A percentile compares a stretch with the other conserved stretches of the same genome.
Conservation (phyloP, 2,113 vertebrate genomes). For the Platycercus adscitus region DNA sequence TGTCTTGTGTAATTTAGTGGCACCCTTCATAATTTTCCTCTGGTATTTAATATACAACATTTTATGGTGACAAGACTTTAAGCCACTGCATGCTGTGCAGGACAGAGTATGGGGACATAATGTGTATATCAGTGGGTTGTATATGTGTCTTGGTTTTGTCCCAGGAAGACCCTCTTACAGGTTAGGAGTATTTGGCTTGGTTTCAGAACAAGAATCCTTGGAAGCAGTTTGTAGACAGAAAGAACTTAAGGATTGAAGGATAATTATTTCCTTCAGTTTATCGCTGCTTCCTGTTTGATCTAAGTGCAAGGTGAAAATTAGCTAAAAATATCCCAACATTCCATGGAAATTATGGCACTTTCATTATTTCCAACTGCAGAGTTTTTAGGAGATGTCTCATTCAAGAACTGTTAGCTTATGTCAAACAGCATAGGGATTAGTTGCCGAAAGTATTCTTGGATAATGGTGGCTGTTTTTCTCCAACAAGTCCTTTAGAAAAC, state of each 20-base stretch:
- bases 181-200: not conserved
- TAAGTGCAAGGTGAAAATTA: not conserved
- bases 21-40: not conserved
- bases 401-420: not conserved
- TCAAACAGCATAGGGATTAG: not conserved
- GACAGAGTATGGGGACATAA: not conserved
- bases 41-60: not conserved
- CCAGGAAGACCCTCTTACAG: not conserved
- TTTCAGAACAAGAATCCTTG: not conserved
- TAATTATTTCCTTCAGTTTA: not conserved
- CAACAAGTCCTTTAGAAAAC: not conserved
- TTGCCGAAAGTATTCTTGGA: not conserved
- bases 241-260: not conserved
- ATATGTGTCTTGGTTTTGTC: not conserved
- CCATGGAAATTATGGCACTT: not conserved
- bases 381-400: not conserved
- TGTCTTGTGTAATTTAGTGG: not conserved
- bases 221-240: not conserved
- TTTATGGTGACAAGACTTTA: not conserved
- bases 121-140: not conserved
- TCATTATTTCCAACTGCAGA: not conserved
- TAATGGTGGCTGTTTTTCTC: not conserved
- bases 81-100: not conserved
- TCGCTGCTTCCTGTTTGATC: not conserved
- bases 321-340: rapidly evolving